A percentile compares a stretch with the other conserved stretches of the same genome.
Conservation (phyloP, 2,113 vertebrate genomes). For the Mungos mungo region DNA sequence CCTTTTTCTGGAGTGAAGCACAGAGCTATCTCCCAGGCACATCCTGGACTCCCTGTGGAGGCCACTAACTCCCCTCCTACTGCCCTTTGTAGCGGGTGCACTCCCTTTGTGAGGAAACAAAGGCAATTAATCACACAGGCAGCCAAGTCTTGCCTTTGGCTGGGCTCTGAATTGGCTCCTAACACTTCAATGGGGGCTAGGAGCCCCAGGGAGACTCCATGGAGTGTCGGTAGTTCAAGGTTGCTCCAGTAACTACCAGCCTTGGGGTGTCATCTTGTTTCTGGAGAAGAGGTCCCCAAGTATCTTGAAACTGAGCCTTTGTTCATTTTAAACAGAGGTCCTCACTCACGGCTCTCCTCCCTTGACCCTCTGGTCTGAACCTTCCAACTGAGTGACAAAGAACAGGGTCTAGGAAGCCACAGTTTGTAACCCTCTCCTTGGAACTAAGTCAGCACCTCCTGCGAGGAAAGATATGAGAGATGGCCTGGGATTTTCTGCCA, state of each 20-base stretch:
- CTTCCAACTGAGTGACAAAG: neutral
- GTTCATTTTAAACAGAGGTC: neutral
- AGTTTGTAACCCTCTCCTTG: neutral
- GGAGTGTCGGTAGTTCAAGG: neutral
- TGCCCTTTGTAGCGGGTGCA: neutral
- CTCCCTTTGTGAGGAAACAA: conserved; percentile 36
- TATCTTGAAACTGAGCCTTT: neutral
- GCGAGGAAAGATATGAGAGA: neutral
- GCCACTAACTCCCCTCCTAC: neutral
- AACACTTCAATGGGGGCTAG: neutral
- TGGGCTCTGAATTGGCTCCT: neutral
- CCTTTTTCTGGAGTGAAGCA: neutral
- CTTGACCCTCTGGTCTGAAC: neutral
- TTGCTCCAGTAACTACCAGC: neutral
- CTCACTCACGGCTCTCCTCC: neutral
- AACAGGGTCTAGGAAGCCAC: neutral
- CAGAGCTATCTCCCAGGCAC: conserved; percentile 30
- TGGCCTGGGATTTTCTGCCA: neutral
- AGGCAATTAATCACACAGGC: neutral
- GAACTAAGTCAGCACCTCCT: neutral
- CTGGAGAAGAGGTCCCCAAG: neutral
- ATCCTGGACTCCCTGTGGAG: neutral
- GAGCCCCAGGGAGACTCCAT: neutral
- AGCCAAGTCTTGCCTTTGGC: neutral
- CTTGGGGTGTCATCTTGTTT: neutral